phyloP scores from a whole-genome alignment of 1,140 invertebrate genomes.

The Vanessa atalanta region DNA sequence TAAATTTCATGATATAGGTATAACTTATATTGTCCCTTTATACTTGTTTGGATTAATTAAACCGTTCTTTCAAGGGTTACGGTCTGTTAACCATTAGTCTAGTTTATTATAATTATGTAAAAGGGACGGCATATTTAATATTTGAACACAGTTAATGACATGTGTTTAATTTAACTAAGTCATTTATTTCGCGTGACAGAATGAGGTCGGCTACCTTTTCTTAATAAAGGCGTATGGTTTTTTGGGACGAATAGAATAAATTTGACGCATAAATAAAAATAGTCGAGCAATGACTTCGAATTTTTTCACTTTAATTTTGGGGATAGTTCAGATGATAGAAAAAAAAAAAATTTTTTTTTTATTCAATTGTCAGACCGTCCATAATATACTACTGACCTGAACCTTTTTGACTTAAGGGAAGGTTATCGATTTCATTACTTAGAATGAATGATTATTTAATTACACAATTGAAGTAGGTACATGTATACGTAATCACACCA shows the following conservation, averaged over 20 bases:
- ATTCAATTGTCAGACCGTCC: too few relatives aligned
- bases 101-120: constrained; percentile 25
- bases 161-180: constrained; percentile 17
- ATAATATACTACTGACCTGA: too few relatives aligned
- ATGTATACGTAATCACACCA: too few relatives aligned
- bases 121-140: constrained; percentile 16
- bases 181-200: constrained; percentile 20
- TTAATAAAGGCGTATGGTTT: background rate
- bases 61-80: background rate
- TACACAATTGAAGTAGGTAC: too few relatives aligned
- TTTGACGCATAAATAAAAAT: too few relatives aligned
- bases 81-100: constrained; percentile 11
- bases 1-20: background rate
- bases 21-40: background rate
- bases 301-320: too few relatives aligned
- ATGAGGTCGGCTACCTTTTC: constrained; percentile 16
- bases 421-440: too few relatives aligned
- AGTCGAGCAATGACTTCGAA: too few relatives aligned
- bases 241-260: background rate
- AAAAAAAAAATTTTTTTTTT: too few relatives aligned
- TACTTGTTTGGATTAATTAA: background rate
- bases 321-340: too few relatives aligned
- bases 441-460: too few relatives aligned
- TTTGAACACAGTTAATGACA: constrained; percentile 25
- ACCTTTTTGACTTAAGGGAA: too few relatives aligned